Conservation (phyloP, 2,888 invertebrate species). For the Perdita meconis region DNA sequence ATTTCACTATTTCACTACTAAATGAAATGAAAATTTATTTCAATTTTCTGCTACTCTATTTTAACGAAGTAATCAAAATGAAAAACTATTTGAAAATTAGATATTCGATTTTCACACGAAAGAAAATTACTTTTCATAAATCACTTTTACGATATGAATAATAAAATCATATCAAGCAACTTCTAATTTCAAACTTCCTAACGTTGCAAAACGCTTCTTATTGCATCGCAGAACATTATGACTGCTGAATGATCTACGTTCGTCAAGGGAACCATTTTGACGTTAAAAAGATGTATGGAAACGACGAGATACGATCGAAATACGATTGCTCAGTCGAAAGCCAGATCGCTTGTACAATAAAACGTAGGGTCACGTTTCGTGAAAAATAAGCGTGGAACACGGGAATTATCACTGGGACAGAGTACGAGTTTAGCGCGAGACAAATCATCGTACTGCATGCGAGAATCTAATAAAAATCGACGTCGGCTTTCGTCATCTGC, state of each 20-base stretch:
- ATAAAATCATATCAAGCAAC: too few species aligned
- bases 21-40: too few species aligned
- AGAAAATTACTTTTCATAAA: too few species aligned
- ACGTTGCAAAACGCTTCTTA: not conserved
- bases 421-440: slow-evolving; percentile 3
- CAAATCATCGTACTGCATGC: not conserved
- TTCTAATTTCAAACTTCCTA: not conserved
- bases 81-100: too few species aligned
- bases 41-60: too few species aligned
- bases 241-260: not conserved
- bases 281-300: not conserved
- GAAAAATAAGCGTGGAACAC: slow-evolving; percentile 7
- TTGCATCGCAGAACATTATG: not conserved
- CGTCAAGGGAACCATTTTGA: not conserved
- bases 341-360: not conserved
- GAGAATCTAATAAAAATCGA: slow-evolving; percentile 24
- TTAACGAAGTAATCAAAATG: too few species aligned
- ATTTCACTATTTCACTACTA: too few species aligned
- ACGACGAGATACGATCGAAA: not conserved
- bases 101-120: too few species aligned
- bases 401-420: slow-evolving; percentile 6
- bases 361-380: not conserved
- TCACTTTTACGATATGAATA: too few species aligned
- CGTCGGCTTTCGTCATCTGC: not conserved
- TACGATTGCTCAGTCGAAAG: not conserved